Conservation (phyloP, 1,140 invertebrate genomes). For the Sinonovacula constricta region DNA sequence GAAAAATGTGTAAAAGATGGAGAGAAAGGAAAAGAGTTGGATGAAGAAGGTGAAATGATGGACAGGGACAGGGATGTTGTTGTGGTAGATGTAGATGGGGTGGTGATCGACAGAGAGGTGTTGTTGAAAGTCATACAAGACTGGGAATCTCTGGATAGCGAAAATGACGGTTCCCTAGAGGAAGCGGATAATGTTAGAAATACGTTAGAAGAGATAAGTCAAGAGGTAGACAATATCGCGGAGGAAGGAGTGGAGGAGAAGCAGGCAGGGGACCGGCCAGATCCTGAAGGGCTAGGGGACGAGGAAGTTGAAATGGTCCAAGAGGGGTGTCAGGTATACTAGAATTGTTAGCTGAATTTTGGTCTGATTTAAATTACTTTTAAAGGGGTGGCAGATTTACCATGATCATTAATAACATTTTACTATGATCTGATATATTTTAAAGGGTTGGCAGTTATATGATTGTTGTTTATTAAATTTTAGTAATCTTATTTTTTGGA, state of each 20-base stretch:
- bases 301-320: no score
- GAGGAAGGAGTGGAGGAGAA: background rate
- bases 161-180: constrained; percentile 15
- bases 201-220: constrained; percentile 20
- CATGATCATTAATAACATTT: no score
- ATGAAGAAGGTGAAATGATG: background rate
- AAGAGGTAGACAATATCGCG: background rate
- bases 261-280: background rate
- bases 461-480: no score
- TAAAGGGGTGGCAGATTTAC: no score
- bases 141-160: constrained; percentile 47
- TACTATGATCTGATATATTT: no score
- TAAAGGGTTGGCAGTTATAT: no score
- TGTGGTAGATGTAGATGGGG: constrained; percentile 38
- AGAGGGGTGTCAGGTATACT: no score
- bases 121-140: constrained; percentile 41
- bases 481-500: no score
- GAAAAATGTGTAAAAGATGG: background rate
- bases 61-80: background rate
- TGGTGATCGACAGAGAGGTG: constrained; percentile 28
- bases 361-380: no score
- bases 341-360: no score
- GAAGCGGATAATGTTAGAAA: constrained; percentile 44
- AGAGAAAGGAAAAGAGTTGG: background rate
- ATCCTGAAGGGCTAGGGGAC: no score